Percentiles rank a stretch among this genome's conserved stretches.
phyloP scores from a whole-genome alignment of 2,888 invertebrate genomes.

The Carterocephalus palaemon region DNA sequence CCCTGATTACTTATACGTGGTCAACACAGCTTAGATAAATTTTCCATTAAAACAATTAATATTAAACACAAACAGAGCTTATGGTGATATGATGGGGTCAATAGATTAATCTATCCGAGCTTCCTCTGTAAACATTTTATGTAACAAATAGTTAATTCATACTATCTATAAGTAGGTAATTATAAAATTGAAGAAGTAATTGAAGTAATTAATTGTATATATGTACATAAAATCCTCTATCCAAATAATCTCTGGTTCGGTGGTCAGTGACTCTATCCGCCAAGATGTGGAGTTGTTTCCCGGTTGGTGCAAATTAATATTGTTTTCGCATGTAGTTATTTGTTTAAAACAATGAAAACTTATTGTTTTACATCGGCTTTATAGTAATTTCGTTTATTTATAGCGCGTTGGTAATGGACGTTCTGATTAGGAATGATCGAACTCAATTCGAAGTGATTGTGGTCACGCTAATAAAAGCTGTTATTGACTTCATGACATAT shows the following conservation, averaged over 20 bases:
- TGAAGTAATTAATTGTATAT: too few species aligned
- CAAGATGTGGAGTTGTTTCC: too few species aligned
- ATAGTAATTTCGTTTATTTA: conserved; percentile 12
- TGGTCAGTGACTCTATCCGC: too few species aligned
- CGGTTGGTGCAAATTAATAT: too few species aligned
- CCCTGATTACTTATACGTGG: conserved; percentile 39
- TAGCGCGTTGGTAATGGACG: conserved; percentile 13
- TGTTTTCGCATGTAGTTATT: too few species aligned
- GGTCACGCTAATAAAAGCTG: conserved; percentile 16
- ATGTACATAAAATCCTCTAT: too few species aligned
- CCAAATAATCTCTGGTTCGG: too few species aligned
- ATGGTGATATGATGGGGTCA: conserved; percentile 13
- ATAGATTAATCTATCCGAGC: conserved; percentile 10
- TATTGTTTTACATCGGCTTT: background rate
- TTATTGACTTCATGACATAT: conserved; percentile 15
- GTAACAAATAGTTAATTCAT: conserved; percentile 5
- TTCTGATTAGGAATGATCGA: conserved; percentile 24
- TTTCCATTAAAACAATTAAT: conserved; percentile 42
- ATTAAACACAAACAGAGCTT: conserved; percentile 21
- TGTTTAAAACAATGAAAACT: background rate
- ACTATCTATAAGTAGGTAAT: too few species aligned
- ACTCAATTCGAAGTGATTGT: conserved; percentile 22
- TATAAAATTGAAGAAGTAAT: too few species aligned
- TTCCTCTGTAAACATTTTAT: background rate
- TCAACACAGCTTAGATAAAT: conserved; percentile 59